Percentiles rank a stretch among this genome's conserved stretches.
Evolutionary conservation across 2,113 vertebrate species (phyloP).

Genomic region (Numenius arquata): DNA sequence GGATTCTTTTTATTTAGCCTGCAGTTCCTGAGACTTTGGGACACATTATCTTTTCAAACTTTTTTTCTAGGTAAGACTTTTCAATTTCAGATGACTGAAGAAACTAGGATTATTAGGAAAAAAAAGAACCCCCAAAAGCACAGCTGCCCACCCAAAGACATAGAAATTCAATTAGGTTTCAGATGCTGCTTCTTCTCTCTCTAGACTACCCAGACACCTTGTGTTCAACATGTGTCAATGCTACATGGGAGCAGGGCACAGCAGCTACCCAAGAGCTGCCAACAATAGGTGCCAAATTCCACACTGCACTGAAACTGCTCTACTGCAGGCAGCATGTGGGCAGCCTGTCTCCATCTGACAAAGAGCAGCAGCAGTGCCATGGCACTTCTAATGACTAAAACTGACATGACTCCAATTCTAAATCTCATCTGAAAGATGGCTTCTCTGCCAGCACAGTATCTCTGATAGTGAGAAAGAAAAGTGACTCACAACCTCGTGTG

Average conservation of each 20-base stretch:
- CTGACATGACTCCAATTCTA: background rate
- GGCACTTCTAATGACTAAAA: background rate
- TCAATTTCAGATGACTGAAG: background rate
- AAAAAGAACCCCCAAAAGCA: background rate
- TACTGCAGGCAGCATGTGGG: background rate
- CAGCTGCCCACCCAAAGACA: background rate
- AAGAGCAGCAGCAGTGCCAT: background rate
- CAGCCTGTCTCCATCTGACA: rapidly evolving
- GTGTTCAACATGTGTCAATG: background rate
- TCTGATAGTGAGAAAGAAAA: background rate
- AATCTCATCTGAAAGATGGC: background rate
- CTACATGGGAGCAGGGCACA: background rate
- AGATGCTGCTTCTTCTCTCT: background rate
- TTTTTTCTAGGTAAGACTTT: background rate
- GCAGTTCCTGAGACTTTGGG: background rate
- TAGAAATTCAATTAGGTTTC: background rate
- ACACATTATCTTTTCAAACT: background rate
- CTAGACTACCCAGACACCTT: background rate
- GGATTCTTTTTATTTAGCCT: background rate
- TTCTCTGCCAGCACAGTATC: background rate
- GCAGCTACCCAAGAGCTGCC: background rate
- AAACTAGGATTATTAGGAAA: background rate
- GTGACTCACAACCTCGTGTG: background rate
- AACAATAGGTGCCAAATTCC: background rate
- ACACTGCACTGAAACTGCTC: background rate